These are phyloP conservation scores for Chrysolina oricalcia DNA, from an alignment of 2,888 invertebrate species.

Conservation along the genomic window DNA sequence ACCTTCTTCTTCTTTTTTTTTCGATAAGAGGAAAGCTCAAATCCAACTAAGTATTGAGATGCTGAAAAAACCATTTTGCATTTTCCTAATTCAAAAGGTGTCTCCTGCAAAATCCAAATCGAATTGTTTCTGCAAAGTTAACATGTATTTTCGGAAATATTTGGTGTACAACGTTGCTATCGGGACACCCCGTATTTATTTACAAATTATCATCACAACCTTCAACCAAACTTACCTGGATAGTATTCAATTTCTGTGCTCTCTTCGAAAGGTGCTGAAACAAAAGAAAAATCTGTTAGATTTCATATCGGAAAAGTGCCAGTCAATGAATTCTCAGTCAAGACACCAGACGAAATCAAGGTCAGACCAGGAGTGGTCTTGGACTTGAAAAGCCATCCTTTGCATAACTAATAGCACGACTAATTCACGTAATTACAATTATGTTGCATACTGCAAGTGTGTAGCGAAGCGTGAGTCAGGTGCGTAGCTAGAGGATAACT, in stretches of 20 bases:
- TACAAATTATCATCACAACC: not conserved
- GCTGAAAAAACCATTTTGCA: too few species aligned
- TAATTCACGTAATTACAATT: constrained; percentile 32
- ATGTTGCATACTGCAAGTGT: constrained; percentile 14
- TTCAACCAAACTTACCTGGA: constrained; percentile 72
- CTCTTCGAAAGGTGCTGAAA: constrained; percentile 80
- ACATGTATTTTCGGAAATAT: too few species aligned
- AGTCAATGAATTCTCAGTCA: constrained; percentile 10
- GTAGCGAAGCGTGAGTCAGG: constrained; percentile 22
- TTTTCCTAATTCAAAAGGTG: too few species aligned
- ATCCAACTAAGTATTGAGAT: too few species aligned
- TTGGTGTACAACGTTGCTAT: not conserved
- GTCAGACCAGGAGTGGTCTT: constrained; percentile 30
- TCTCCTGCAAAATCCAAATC: too few species aligned
- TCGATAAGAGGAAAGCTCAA: too few species aligned
- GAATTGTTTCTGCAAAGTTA: too few species aligned
- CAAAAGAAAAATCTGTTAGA: constrained; percentile 63
- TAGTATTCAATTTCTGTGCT: constrained; percentile 79
- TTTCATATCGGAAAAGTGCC: not conserved
- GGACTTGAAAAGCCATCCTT: constrained; percentile 27
- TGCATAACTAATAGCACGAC: constrained; percentile 28
- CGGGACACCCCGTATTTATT: not conserved
- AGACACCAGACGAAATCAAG: constrained; percentile 18
- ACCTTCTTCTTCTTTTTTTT: too few species aligned
- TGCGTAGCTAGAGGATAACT: not conserved